Percentiles rank a stretch among this genome's conserved stretches.
Conservation (phyloP, 2,888 invertebrate genomes). For the Pardosa pseudoannulata region DNA sequence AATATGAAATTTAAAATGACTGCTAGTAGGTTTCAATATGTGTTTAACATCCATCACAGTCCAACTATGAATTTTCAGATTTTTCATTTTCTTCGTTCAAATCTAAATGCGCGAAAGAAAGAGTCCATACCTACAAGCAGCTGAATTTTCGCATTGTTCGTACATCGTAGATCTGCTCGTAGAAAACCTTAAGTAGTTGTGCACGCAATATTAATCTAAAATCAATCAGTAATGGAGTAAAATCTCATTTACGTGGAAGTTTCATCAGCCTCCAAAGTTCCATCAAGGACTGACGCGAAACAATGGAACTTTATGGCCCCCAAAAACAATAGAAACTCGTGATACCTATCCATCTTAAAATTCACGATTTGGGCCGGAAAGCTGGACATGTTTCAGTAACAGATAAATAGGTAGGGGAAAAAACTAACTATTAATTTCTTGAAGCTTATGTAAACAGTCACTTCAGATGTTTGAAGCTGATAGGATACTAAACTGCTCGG, state of each 20-base stretch:
- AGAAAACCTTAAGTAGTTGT: conserved; percentile 5
- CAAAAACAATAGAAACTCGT: conserved; percentile 19
- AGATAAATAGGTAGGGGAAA: neutral
- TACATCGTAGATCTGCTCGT: neutral
- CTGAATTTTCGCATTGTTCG: neutral
- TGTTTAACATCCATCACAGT: too few relatives aligned
- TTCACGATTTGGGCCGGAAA: neutral
- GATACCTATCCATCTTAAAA: conserved; percentile 25
- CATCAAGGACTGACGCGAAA: conserved; percentile 8
- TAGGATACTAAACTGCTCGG: neutral
- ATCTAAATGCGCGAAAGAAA: too few relatives aligned
- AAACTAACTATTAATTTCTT: conserved; percentile 18
- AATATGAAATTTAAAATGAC: too few relatives aligned
- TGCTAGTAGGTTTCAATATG: too few relatives aligned
- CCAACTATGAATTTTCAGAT: too few relatives aligned
- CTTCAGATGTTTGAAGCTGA: neutral
- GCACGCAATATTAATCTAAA: conserved; percentile 30
- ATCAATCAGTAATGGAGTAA: conserved; percentile 24
- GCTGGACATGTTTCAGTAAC: conserved; percentile 1
- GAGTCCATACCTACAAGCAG: neutral
- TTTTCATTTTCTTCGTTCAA: too few relatives aligned
- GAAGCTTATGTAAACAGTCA: conserved; percentile 5
- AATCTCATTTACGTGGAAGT: conserved; percentile 17
- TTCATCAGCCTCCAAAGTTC: conserved; percentile 18
- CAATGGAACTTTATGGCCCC: conserved; percentile 27